phyloP scores from a whole-genome alignment of 37 sponge, comb jelly and placozoan genomes.

The Aphrocallistes beatrix region DNA sequence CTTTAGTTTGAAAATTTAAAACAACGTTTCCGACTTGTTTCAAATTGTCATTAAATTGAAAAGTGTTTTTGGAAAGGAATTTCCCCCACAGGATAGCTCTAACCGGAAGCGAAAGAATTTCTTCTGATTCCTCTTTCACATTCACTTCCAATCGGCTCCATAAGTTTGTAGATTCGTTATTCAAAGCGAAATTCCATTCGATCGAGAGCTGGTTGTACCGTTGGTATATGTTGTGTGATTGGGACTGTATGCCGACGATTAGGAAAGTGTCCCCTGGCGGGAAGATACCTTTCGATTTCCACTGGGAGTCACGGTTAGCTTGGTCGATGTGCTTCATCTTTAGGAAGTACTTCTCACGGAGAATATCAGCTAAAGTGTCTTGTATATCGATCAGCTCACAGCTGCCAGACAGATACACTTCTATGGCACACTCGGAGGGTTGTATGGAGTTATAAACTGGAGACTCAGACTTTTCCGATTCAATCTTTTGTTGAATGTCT shows the following conservation, averaged over 20 bases:
- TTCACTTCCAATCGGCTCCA: neutral
- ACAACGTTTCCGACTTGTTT: neutral
- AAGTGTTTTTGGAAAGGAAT: neutral
- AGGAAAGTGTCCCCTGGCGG: neutral
- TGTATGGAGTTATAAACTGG: neutral
- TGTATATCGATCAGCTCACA: neutral
- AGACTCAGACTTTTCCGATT: neutral
- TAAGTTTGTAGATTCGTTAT: neutral
- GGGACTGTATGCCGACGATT: neutral
- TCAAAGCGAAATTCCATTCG: neutral
- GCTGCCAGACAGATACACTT: neutral
- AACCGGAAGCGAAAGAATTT: neutral
- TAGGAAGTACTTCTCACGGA: neutral
- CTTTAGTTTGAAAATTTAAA: neutral
- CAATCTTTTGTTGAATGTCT: neutral
- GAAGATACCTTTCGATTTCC: neutral
- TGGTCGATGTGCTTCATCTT: neutral
- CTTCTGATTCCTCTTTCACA: neutral
- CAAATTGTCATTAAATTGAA: neutral
- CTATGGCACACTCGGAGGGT: neutral
- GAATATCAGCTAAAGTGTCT: neutral
- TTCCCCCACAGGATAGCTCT: neutral
- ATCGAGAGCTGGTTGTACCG: neutral
- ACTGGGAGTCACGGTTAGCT: neutral
- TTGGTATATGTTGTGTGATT: neutral